phyloP scores from a whole-genome alignment of 2,113 vertebrate species.

The Mastomys coucha region DNA sequence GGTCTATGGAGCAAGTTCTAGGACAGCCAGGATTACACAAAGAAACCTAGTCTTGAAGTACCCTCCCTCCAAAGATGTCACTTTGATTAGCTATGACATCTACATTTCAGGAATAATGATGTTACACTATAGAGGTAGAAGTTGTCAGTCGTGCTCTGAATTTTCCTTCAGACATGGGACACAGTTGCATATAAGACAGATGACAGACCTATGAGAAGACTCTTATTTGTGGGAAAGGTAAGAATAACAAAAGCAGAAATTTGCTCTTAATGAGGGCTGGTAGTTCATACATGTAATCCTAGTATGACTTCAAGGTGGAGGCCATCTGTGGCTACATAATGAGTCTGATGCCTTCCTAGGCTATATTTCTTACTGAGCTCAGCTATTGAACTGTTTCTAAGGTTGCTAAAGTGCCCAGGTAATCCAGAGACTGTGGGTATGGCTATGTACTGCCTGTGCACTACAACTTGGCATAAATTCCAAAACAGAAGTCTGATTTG shows the following conservation, averaged over 20 bases:
- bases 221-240: background rate
- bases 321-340: background rate
- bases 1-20: background rate
- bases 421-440: background rate
- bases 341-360: background rate
- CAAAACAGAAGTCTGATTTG: conserved; percentile 1
- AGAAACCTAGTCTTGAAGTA: background rate
- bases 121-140: conserved; percentile 30
- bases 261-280: background rate
- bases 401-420: background rate
- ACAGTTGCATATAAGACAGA: conserved; percentile 4
- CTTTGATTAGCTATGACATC: conserved; percentile 61
- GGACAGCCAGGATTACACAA: background rate
- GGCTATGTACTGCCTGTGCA: background rate
- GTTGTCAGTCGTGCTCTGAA: background rate
- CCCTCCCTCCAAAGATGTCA: background rate
- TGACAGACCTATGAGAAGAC: background rate
- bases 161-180: conserved; percentile 56
- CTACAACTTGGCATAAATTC: background rate
- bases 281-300: background rate
- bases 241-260: conserved; percentile 10
- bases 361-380: background rate
- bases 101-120: conserved; percentile 55
- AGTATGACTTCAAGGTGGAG: background rate
- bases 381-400: background rate